Conservation (phyloP, 2,113 vertebrate species). For the Ondatra zibethicus region DNA sequence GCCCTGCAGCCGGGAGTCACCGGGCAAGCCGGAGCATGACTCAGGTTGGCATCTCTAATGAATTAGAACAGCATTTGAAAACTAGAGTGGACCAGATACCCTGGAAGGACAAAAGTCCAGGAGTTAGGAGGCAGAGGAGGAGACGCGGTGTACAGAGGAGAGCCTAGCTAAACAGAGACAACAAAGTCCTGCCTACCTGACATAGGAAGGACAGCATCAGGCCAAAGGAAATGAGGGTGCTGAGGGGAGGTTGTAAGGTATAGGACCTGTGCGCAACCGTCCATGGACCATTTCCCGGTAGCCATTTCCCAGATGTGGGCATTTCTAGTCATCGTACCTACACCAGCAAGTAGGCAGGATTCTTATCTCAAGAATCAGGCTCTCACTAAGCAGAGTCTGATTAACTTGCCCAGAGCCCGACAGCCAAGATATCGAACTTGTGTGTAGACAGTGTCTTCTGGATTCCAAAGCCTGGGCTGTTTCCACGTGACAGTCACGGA, state of each 20-base stretch:
- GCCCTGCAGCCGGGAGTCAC: not conserved
- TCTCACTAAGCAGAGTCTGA: not conserved
- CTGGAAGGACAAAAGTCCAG: not conserved
- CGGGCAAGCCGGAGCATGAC: not conserved
- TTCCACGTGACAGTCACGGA: not conserved
- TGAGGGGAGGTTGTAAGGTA: not conserved
- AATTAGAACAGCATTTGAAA: not conserved
- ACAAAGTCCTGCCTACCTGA: not conserved
- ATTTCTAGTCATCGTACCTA: not conserved
- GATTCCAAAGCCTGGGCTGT: not conserved
- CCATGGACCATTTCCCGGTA: rapidly evolving
- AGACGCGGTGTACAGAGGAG: not conserved
- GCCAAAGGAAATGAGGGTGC: not conserved
- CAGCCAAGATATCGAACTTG: not conserved
- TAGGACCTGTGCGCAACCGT: rapidly evolving
- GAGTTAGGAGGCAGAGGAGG: not conserved
- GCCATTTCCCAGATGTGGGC: not conserved
- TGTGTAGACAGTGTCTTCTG: rapidly evolving
- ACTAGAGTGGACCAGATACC: not conserved
- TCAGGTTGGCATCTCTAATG: not conserved
- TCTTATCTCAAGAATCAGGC: not conserved
- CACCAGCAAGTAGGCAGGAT: rapidly evolving
- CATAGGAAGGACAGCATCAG: not conserved
- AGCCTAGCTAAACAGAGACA: not conserved
- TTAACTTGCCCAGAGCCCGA: no score